These are phyloP conservation scores for Synergus gifuensis DNA, from an alignment of 2,888 invertebrate species.

Conservation along the genomic window DNA sequence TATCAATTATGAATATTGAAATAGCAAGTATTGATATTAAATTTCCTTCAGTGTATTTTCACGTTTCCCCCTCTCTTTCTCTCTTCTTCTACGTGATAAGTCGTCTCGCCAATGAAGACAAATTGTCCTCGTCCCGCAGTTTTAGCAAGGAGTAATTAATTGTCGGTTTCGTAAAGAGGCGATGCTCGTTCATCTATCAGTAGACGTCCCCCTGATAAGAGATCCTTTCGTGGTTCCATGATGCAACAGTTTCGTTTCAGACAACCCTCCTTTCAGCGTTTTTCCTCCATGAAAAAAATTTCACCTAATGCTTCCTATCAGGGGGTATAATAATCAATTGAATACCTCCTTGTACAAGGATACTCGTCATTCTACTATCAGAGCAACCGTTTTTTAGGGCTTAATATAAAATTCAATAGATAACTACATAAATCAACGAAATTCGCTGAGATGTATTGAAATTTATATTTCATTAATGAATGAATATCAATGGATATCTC, in stretches of 20 bases:
- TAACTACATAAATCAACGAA: not conserved
- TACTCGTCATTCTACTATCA: not conserved
- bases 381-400: not conserved
- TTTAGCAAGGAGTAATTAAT: constrained; percentile 71
- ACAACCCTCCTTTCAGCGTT: not conserved
- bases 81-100: constrained; percentile 58
- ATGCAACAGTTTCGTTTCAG: constrained; percentile 19
- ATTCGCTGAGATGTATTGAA: not conserved
- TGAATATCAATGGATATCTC: not conserved
- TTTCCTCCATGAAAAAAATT: not conserved
- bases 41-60: too few species aligned
- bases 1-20: too few species aligned
- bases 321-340: not conserved
- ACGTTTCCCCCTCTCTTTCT: not conserved
- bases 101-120: constrained; percentile 72
- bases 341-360: not conserved
- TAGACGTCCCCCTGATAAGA: not conserved
- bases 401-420: not conserved
- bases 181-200: not conserved
- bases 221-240: not conserved
- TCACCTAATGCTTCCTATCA: not conserved
- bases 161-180: constrained; percentile 50
- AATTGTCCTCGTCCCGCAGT: constrained; percentile 67
- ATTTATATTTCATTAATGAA: not conserved
- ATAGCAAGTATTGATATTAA: too few species aligned